Conservation (phyloP, 92 coral and sea anemone genomes). For the Parazoanthus darwini region DNA sequence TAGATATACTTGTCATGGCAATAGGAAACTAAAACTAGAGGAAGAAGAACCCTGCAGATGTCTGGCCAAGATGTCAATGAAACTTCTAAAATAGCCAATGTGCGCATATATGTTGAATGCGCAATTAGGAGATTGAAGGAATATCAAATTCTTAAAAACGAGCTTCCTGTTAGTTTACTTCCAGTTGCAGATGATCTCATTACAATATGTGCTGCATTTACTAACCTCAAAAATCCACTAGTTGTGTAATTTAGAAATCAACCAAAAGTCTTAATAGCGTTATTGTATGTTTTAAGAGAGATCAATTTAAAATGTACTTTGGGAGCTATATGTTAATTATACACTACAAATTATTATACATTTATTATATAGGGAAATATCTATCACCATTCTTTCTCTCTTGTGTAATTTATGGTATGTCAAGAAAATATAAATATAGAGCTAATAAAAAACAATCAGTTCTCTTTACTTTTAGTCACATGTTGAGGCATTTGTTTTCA, state of each 20-base stretch:
- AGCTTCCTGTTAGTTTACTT: conserved; percentile 49
- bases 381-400: no score
- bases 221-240: conserved; percentile 15
- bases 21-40: conserved; percentile 35
- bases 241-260: neutral
- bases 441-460: no score
- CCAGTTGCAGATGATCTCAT: conserved; percentile 60
- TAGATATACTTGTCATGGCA: conserved; percentile 1
- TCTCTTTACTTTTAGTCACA: neutral
- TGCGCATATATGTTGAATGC: neutral
- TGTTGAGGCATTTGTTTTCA: neutral
- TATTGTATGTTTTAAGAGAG: no score
- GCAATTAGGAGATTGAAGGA: conserved; percentile 44
- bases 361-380: no score
- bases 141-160: conserved; percentile 44
- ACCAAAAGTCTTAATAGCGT: neutral
- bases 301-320: neutral
- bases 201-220: conserved; percentile 48
- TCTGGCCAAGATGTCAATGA: conserved; percentile 6
- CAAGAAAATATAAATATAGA: neutral
- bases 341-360: no score
- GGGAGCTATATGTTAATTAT: neutral
- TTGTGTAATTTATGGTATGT: neutral
- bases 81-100: conserved; percentile 10
- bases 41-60: conserved; percentile 34